phyloP scores from a whole-genome alignment of 2,113 vertebrate species.

The Echinops telfairi region DNA sequence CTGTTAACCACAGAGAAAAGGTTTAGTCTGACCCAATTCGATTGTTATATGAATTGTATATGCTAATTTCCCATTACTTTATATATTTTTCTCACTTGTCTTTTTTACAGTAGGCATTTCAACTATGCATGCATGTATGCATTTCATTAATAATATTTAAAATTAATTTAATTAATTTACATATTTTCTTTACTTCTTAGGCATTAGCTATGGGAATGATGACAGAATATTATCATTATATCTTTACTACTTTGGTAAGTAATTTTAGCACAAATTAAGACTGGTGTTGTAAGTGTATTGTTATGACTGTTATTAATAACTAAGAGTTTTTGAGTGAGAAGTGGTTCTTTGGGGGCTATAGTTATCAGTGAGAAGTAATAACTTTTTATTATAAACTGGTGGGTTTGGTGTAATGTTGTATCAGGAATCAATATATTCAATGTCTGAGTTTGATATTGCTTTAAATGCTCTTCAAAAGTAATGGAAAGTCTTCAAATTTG shows the following conservation, averaged over 20 bases:
- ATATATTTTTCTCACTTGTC: slow-evolving; percentile 74
- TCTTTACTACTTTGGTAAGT: slow-evolving; percentile 99
- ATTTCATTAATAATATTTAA: slow-evolving; percentile 78
- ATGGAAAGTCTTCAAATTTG: slow-evolving; percentile 51
- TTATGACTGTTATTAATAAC: slow-evolving; percentile 47
- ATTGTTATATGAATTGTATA: slow-evolving; percentile 69
- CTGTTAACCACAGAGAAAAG: slow-evolving; percentile 79
- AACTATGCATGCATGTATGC: slow-evolving; percentile 23
- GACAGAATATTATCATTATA: slow-evolving; percentile 99
- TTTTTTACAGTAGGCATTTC: slow-evolving; percentile 70
- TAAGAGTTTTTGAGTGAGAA: slow-evolving; percentile 57
- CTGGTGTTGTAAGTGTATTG: slow-evolving; percentile 12
- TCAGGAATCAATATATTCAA: slow-evolving; percentile 18
- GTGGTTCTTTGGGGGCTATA: background rate
- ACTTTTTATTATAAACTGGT: background rate
- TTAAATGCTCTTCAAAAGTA: slow-evolving; percentile 44
- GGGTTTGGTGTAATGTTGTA: slow-evolving; percentile 57
- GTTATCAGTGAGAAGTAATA: background rate
- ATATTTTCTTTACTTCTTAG: slow-evolving; percentile 85
- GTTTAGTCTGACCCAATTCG: slow-evolving; percentile 82
- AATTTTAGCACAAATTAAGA: slow-evolving; percentile 65
- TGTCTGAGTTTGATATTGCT: slow-evolving; percentile 43
- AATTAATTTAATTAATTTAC: slow-evolving; percentile 14
- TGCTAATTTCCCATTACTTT: slow-evolving; percentile 55
- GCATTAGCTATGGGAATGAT: slow-evolving; percentile 99